Evolutionary conservation across 1,140 invertebrate species (phyloP).

Genomic region (Drosophila trapezifrons): DNA sequence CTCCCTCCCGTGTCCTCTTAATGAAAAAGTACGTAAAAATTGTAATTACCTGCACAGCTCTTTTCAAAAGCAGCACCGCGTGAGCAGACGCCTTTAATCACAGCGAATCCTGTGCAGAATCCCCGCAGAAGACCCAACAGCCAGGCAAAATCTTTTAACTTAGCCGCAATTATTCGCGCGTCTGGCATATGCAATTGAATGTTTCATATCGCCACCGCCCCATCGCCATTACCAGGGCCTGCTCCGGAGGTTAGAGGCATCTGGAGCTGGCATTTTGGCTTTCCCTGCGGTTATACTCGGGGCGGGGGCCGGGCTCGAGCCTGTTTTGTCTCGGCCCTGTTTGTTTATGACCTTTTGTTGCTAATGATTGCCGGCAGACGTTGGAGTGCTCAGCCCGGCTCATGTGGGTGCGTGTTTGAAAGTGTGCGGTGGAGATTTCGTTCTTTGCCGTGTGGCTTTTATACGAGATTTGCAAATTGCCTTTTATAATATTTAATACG

Average conservation of each 20-base stretch:
- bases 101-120: constrained; percentile 24
- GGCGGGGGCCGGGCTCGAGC: neutral
- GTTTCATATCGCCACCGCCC: constrained; percentile 8
- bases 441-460: constrained; percentile 64
- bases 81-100: constrained; percentile 59
- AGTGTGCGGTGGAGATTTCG: constrained; percentile 42
- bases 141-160: constrained; percentile 63
- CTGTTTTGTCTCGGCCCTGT: constrained; percentile 38
- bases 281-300: constrained; percentile 47
- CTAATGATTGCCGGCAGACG: constrained; percentile 67
- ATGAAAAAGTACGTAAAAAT: constrained; percentile 70
- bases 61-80: constrained; percentile 36
- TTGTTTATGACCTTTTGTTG: constrained; percentile 60
- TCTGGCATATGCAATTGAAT: constrained; percentile 72
- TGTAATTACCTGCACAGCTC: constrained; percentile 68
- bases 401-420: constrained; percentile 23
- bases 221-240: neutral
- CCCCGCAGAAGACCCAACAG: neutral
- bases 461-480: constrained; percentile 74
- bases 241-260: constrained; percentile 16
- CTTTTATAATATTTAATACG: constrained; percentile 79
- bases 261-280: constrained; percentile 47
- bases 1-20: neutral
- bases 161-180: constrained; percentile 62
- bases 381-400: constrained; percentile 10